Evolutionary conservation across 2,113 vertebrate genomes (phyloP).

Genomic region (Lonchura striata): DNA sequence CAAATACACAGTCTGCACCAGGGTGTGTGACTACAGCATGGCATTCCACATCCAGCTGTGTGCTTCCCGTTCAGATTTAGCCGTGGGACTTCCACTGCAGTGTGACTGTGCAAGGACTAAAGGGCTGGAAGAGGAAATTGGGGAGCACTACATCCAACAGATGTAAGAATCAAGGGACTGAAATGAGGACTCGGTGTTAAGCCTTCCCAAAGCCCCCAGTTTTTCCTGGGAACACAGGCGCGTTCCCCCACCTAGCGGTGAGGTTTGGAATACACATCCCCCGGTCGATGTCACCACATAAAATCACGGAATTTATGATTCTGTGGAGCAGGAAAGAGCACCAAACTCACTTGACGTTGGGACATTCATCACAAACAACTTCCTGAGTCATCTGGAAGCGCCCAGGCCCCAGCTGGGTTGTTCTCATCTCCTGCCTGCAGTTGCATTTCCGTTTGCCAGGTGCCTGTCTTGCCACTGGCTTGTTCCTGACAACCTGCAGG

Average conservation of each 20-base stretch:
- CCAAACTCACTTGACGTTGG: slow-evolving; percentile 91
- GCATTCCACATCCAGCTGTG: rapidly evolving
- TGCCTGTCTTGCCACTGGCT: slow-evolving; percentile 93
- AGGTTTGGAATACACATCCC: not conserved
- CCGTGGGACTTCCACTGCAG: not conserved
- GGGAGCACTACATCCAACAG: not conserved
- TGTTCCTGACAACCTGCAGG: slow-evolving; percentile 90
- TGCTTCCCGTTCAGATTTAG: not conserved
- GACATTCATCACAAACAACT: slow-evolving; percentile 96
- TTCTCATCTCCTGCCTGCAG: slow-evolving; percentile 97
- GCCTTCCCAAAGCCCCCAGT: rapidly evolving
- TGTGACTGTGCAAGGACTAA: not conserved
- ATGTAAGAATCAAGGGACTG: not conserved
- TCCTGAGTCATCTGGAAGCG: slow-evolving; percentile 99
- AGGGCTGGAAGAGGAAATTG: not conserved
- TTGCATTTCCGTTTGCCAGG: slow-evolving; percentile 97
- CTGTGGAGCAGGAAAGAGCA: not conserved
- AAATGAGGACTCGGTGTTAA: rapidly evolving
- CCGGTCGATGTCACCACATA: rapidly evolving
- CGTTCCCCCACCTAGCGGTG: slow-evolving; percentile 5
- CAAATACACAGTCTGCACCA: not conserved
- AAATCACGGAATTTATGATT: rapidly evolving
- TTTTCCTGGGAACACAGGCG: rapidly evolving
- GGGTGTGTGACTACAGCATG: not conserved
- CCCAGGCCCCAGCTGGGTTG: slow-evolving; percentile 95